Percentiles rank a stretch among this genome's conserved stretches.
Conservation (phyloP, 1,140 invertebrate genomes). For the Mesaphorura yosii region DNA sequence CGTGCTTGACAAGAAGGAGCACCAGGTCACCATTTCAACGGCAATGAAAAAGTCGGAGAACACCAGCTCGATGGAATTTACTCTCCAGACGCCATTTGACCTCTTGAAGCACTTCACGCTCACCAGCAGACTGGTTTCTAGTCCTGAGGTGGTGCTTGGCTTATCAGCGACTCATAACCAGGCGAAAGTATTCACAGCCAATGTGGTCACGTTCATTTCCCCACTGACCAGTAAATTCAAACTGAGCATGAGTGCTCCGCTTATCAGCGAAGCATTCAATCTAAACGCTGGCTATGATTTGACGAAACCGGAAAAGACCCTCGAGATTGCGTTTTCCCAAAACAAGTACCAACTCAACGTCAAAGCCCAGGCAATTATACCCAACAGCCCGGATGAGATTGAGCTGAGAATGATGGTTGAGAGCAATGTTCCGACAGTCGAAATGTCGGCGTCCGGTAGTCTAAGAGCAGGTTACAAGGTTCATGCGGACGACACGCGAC, state of each 20-base stretch:
- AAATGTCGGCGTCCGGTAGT: slow-evolving; percentile 18
- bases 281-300: slow-evolving; percentile 17
- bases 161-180: slow-evolving; percentile 2
- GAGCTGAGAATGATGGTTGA: slow-evolving; percentile 20
- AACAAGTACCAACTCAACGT: slow-evolving; percentile 14
- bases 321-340: slow-evolving; percentile 17
- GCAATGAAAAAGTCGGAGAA: slow-evolving; percentile 7
- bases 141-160: slow-evolving; percentile 8
- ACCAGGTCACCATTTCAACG: not conserved
- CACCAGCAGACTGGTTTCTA: slow-evolving; percentile 6
- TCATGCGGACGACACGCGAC: slow-evolving; percentile 14
- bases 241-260: slow-evolving; percentile 15
- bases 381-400: slow-evolving; percentile 14
- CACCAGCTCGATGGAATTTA: slow-evolving; percentile 7
- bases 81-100: slow-evolving; percentile 18
- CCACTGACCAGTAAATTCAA: slow-evolving; percentile 15
- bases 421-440: slow-evolving; percentile 23
- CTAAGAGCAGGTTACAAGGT: slow-evolving; percentile 18
- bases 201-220: not conserved
- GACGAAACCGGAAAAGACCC: not conserved
- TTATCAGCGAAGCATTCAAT: slow-evolving; percentile 17
- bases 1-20: not conserved
- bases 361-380: slow-evolving; percentile 8
- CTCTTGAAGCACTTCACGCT: not conserved
- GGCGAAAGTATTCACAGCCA: not conserved